Percentiles rank a stretch among this genome's conserved stretches.
phyloP scores from a whole-genome alignment of 2,888 invertebrate genomes.

The Aquatica leii region DNA sequence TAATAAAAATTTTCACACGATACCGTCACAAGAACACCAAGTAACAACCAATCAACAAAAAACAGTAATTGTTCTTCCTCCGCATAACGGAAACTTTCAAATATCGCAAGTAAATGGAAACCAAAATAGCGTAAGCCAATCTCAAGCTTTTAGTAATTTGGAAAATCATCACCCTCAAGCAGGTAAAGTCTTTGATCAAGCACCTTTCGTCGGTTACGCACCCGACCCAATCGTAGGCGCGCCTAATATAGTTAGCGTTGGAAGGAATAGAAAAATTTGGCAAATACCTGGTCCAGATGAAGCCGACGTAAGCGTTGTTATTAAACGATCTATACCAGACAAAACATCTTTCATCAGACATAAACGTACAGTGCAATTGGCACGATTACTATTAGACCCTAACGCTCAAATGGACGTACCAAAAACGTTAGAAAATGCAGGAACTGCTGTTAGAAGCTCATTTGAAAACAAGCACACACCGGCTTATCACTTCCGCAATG shows the following conservation, averaged over 20 bases:
- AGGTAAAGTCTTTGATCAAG: conserved; percentile 5
- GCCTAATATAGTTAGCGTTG: conserved; percentile 4
- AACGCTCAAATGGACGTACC: conserved; percentile 53
- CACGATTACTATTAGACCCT: conserved; percentile 49
- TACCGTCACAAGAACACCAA: not conserved
- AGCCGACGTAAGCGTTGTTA: not conserved
- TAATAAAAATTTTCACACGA: not conserved
- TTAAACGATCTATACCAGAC: not conserved
- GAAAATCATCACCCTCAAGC: not conserved
- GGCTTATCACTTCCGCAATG: conserved; percentile 55
- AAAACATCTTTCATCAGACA: not conserved
- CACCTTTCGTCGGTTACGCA: not conserved
- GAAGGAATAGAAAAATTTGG: not conserved
- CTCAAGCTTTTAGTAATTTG: not conserved
- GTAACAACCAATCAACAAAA: conserved; percentile 20
- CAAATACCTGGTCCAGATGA: not conserved
- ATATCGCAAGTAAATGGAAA: conserved; percentile 28
- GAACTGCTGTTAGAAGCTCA: conserved; percentile 53
- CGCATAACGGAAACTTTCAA: conserved; percentile 11
- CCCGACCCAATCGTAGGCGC: conserved; percentile 13
- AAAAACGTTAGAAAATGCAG: conserved; percentile 57
- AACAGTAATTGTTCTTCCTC: conserved; percentile 13
- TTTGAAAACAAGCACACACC: conserved; percentile 56
- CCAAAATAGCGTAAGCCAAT: conserved; percentile 18
- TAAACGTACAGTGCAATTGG: conserved; percentile 39